phyloP scores from a whole-genome alignment of 2,888 invertebrate genomes.

The Parelbella ahira region DNA sequence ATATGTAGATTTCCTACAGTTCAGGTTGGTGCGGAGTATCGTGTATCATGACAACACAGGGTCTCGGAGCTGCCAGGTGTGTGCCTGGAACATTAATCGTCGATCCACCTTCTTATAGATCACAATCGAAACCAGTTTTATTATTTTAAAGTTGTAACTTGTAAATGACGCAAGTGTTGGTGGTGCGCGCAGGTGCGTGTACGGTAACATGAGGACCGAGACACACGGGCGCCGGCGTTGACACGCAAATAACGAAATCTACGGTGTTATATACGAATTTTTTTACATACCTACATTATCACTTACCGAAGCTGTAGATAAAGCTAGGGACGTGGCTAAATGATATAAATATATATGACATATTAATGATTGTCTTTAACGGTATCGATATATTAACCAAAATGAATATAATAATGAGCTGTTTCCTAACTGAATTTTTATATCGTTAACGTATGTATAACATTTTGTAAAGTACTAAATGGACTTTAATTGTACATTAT shows the following conservation, averaged over 20 bases:
- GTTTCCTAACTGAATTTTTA: too few species aligned
- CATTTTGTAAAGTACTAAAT: too few species aligned
- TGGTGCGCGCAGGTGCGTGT: conserved; percentile 61
- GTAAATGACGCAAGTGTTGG: conserved; percentile 77
- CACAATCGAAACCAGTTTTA: conserved; percentile 78
- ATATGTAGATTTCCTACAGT: conserved; percentile 27
- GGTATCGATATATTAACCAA: too few species aligned
- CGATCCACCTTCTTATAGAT: conserved; percentile 72
- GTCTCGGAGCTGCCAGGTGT: conserved; percentile 60
- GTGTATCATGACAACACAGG: conserved; percentile 59
- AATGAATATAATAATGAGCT: too few species aligned
- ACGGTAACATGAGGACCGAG: conserved; percentile 49
- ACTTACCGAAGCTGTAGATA: too few species aligned
- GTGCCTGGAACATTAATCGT: conserved; percentile 66
- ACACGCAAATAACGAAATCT: conserved; percentile 1
- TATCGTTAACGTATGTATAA: too few species aligned
- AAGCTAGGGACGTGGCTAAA: too few species aligned
- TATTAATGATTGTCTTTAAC: too few species aligned
- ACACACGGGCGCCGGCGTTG: conserved; percentile 38
- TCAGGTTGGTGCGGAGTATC: conserved; percentile 33
- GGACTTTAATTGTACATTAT: too few species aligned
- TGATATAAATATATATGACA: too few species aligned
- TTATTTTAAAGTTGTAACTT: conserved; percentile 73
- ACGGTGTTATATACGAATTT: conserved; percentile 2
- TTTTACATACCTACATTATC: too few species aligned